A percentile compares a stretch with the other conserved stretches of the same genome.
Conservation (phyloP, 1,140 invertebrate species). For the Probaryconus sp. region DNA sequence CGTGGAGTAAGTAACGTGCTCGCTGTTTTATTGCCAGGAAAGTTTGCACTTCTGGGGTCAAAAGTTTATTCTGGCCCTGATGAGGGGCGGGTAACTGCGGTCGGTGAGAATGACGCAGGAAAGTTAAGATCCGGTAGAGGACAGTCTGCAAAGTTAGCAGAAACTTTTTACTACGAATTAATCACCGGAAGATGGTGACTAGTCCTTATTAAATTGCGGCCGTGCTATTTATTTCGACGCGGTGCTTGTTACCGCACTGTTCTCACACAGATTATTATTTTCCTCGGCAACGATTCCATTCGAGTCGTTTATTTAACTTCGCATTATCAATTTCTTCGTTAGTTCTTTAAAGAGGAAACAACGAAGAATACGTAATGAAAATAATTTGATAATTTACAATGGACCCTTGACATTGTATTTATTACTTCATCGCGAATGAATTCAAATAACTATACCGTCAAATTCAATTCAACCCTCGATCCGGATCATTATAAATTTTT, state of each 20-base stretch:
- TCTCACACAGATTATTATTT: conserved; percentile 61
- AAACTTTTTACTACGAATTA: conserved; percentile 77
- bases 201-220: conserved; percentile 76
- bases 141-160: conserved; percentile 74
- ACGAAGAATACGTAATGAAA: conserved; percentile 46
- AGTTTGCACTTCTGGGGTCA: conserved; percentile 68
- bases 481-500: conserved; percentile 21
- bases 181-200: conserved; percentile 76
- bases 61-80: conserved; percentile 71
- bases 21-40: conserved; percentile 72
- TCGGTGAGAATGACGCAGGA: conserved; percentile 73
- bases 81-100: conserved; percentile 63
- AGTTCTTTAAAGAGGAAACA: conserved; percentile 38
- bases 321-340: conserved; percentile 54
- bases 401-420: background rate
- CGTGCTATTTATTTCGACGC: conserved; percentile 73
- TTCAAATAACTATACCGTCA: conserved; percentile 38
- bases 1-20: conserved; percentile 66
- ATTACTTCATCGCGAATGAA: conserved; percentile 32
- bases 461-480: conserved; percentile 42
- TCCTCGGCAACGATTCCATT: conserved; percentile 40
- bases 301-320: conserved; percentile 52
- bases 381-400: conserved; percentile 48
- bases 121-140: conserved; percentile 73
- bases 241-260: conserved; percentile 63